Percentiles rank a stretch among this genome's conserved stretches.
phyloP scores from a whole-genome alignment of 2,888 invertebrate species.

The Oligia latruncula region DNA sequence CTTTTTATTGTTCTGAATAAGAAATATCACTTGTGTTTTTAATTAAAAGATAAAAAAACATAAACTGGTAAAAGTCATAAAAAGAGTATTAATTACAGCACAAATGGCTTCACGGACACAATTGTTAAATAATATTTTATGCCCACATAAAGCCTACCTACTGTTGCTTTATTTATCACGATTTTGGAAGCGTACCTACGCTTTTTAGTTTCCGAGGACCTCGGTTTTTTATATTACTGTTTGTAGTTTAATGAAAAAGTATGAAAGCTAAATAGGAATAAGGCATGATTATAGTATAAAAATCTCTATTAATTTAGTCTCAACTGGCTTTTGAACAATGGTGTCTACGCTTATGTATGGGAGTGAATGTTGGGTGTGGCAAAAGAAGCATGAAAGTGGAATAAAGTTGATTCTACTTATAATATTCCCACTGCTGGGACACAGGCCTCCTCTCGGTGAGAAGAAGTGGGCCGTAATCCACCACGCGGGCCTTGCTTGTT shows the following conservation, averaged over 20 bases:
- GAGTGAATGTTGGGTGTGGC: no score
- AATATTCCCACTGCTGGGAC: no score
- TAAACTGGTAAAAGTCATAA: constrained; percentile 24
- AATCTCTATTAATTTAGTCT: neutral
- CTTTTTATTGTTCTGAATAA: no score
- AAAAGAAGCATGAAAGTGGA: no score
- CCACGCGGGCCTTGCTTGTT: no score
- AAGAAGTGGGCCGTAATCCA: no score
- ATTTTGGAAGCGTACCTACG: neutral
- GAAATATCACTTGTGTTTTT: constrained; percentile 11
- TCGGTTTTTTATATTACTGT: neutral
- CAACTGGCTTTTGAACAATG: no score
- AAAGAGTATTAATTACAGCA: constrained; percentile 35
- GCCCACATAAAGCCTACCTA: constrained; percentile 19
- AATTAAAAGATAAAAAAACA: constrained; percentile 44
- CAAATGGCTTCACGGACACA: constrained; percentile 25
- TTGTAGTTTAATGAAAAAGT: neutral
- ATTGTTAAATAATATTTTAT: constrained; percentile 48
- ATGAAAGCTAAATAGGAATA: neutral
- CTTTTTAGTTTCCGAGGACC: neutral
- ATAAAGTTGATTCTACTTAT: no score
- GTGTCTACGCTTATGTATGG: no score
- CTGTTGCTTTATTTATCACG: constrained; percentile 21
- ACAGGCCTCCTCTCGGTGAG: no score
- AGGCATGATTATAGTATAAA: neutral